Evolutionary conservation across 2,888 invertebrate species (phyloP), one percentile per base, ranked within the genome.

Genomic region (Volucella bombylans): DNA sequence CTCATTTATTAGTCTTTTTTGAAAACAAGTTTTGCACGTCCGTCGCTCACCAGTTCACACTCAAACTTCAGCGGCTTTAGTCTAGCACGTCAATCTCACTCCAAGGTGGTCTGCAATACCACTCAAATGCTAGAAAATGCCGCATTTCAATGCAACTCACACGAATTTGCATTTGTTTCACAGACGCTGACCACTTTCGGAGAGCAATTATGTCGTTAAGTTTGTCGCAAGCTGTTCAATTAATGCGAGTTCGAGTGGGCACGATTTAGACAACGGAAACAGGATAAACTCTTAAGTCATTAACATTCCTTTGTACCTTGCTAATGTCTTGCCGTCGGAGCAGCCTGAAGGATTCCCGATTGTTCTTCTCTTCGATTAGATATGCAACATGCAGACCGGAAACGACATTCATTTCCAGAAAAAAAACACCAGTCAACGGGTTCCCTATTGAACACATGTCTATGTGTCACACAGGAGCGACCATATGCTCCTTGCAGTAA

Each of bases 321-420:
- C 55, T 43, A 41, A 49, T 67, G 82, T 71, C 3, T 31, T 57
- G 57, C 8, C 14, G 4, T 45, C 15, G 0, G 8, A 1, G 0
- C 38, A 14, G 14, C n/a, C 39, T 39, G 39, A 31, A 31, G 9
- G 14, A 4, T 11, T n/a, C 9, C 52, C 18, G 43, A 43, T 8
- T 15, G 31, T 39, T 15, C 15, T 39, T 65, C 43, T 41, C 15
- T 41, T 61, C 39, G 50, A 79, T 65, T 79, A 59, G 9, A 14
- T 15, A 49, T 82, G 78, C 55, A 11, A 57, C 59, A 50, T 31
- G 64, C 52, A 52, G 45, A 69, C 67, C 83, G 83, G 83, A 83
- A 80, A 83, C 65, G 74, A 74, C 80, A 74, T 57, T 79, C 69
- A 79, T 73, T 68, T 50, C n/a, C 8, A 59, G 31, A 49, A 45